Base-by-base conservation (phyloP, 37 sponge, comb jelly and placozoan species). In the Oopsacas minuta region DNA sequence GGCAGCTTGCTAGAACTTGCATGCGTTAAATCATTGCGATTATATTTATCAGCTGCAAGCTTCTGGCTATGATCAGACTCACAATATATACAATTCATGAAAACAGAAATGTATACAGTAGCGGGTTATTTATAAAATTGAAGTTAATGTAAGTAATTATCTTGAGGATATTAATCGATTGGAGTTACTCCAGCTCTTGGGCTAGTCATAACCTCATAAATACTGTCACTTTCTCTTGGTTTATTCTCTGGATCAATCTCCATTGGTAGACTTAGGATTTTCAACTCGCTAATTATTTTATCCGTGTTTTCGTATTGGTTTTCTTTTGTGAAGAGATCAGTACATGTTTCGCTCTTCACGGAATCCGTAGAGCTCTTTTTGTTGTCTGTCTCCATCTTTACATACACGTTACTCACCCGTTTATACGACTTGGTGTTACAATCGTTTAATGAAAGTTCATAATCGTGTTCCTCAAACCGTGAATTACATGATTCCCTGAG, bases 351-450 rank as follows among this genome's bases (percentile, higher is more conserved):
- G 75, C 75, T 61, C 3, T 61, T 61, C 22, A n/a, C 22, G 75
- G 32, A 32, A 34, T 61, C 49, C 8, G 12, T 42, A 17, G 49
- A 42, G 49, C 49, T 42, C 49, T 42, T 42, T 42, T 42, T 42
- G 49, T 15, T 42, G 8, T 42, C 49, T 42, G 49, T 61, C 22
- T 61, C 75, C 30, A 61, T 61, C 7, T 61, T 34, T 34, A 61
- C 75, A 34, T 61, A 61, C 75, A 61, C 75, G 75, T 61, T 61
- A n/a, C 75, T 61, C 7, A 61, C 22, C 1, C 75, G 75, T 61
- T 61, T 61, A 61, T 61, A 61, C 22, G 3, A 25, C 30, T 25
- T n/a, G 75, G 22, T 10, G 28, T 25, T 10, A 61, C 20, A 5
- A 3, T n/a, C 75, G 7, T 3, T 61, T 42, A 42, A 42, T 42